These are phyloP conservation scores for Scyliorhinus canicula DNA, from an alignment of 2,797 vertebrate species.

Conservation along the genomic window DNA sequence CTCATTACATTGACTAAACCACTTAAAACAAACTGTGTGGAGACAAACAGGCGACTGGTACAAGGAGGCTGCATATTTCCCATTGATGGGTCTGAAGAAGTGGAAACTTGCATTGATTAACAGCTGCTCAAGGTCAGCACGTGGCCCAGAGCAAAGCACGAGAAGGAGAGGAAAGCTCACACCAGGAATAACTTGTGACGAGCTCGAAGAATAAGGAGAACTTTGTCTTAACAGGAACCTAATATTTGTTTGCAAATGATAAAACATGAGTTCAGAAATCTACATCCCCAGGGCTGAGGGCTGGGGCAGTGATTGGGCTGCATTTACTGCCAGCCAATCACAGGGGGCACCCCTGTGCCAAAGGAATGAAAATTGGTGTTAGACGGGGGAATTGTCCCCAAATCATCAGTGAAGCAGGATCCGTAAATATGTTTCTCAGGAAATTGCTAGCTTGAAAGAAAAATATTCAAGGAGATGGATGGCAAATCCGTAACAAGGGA, in stretches of 20 bases:
- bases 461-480: not conserved
- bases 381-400: not conserved
- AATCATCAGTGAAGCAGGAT: not conserved
- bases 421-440: not conserved
- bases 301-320: no score
- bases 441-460: not conserved
- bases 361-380: not conserved
- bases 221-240: not conserved
- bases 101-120: not conserved
- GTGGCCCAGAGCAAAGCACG: not conserved
- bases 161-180: not conserved
- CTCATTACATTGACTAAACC: not conserved
- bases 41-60: not conserved
- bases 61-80: not conserved
- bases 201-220: not conserved
- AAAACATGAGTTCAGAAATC: not conserved
- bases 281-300: not conserved
- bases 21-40: not conserved
- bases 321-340: not conserved
- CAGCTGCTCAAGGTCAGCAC: conserved; percentile 8
- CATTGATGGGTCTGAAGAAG: not conserved
- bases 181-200: not conserved
- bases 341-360: not conserved
- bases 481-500: not conserved
- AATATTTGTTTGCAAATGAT: not conserved